These are phyloP conservation scores for Drosophila putrida DNA, from an alignment of 2,888 invertebrate species.

Conservation along the genomic window DNA sequence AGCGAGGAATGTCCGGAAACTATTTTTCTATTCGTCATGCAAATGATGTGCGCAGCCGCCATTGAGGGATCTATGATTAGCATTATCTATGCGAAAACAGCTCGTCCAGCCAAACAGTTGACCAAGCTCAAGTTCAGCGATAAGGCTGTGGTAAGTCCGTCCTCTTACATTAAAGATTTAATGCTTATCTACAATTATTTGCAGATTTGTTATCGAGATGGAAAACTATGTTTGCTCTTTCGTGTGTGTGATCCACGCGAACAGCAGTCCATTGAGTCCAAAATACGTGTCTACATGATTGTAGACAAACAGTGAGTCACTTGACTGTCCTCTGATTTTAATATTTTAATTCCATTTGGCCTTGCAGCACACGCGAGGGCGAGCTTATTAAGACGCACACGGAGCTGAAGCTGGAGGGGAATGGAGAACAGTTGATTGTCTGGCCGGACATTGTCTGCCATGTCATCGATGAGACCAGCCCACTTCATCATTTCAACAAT, in stretches of 20 bases:
- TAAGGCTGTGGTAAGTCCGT: slow-evolving; percentile 87
- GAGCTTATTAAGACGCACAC: slow-evolving; percentile 91
- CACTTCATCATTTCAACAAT: slow-evolving; percentile 91
- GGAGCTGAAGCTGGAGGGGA: slow-evolving; percentile 88
- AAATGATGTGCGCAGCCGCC: slow-evolving; percentile 89
- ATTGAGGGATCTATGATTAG: slow-evolving; percentile 88
- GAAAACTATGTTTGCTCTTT: slow-evolving; percentile 91
- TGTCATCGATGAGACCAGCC: slow-evolving; percentile 91
- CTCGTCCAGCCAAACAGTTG: slow-evolving; percentile 91
- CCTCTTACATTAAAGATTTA: neutral
- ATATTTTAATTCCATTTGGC: slow-evolving; percentile 1
- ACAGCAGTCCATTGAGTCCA: slow-evolving; percentile 92
- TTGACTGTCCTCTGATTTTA: neutral
- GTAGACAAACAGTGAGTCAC: slow-evolving; percentile 80
- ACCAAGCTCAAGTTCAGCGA: slow-evolving; percentile 93
- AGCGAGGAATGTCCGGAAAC: slow-evolving; percentile 95
- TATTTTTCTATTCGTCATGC: slow-evolving; percentile 89
- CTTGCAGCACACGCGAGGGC: slow-evolving; percentile 87
- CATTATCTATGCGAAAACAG: slow-evolving; percentile 91
- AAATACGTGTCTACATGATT: slow-evolving; percentile 88
- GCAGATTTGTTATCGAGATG: slow-evolving; percentile 92
- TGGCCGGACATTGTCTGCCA: slow-evolving; percentile 96
- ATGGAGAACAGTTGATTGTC: slow-evolving; percentile 89
- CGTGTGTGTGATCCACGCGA: slow-evolving; percentile 92
- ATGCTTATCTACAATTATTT: neutral